Evolutionary conservation across 2,888 invertebrate species (phyloP).

Genomic region (Crossocerus cetratus): DNA sequence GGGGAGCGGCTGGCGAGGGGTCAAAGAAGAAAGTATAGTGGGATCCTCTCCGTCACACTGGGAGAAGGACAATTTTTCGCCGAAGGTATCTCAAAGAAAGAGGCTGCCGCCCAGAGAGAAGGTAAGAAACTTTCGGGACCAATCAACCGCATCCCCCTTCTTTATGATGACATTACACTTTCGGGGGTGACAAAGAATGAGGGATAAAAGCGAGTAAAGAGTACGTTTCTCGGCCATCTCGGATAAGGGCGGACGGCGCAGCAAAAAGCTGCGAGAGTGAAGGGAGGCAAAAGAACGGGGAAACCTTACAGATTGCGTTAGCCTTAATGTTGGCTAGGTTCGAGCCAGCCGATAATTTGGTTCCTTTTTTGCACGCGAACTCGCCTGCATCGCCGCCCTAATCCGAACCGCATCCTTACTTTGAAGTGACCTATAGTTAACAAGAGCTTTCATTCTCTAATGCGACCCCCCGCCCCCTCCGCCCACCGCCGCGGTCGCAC

Average conservation of each 20-base stretch:
- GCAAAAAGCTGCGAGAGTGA: slow-evolving; percentile 11
- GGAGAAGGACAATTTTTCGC: slow-evolving; percentile 13
- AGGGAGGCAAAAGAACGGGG: slow-evolving; percentile 18
- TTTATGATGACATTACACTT: slow-evolving; percentile 40
- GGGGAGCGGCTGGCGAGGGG: background rate
- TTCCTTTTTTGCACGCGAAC: slow-evolving; percentile 17
- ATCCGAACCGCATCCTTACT: slow-evolving; percentile 29
- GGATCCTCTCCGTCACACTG: slow-evolving; percentile 1
- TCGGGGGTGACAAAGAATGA: slow-evolving; percentile 21
- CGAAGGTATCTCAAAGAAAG: slow-evolving; percentile 21
- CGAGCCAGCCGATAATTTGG: slow-evolving; percentile 32
- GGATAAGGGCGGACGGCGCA: slow-evolving; percentile 7
- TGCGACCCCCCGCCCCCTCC: background rate
- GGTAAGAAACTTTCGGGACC: slow-evolving; percentile 34
- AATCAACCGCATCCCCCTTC: slow-evolving; percentile 37
- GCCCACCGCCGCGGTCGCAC: background rate
- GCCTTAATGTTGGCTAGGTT: slow-evolving; percentile 29
- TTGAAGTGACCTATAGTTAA: slow-evolving; percentile 21
- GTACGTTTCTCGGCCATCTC: slow-evolving; percentile 9
- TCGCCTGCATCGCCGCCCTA: slow-evolving; percentile 7
- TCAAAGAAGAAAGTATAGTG: slow-evolving; percentile 13
- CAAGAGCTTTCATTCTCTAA: slow-evolving; percentile 14
- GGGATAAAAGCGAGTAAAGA: slow-evolving; percentile 12
- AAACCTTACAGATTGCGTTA: slow-evolving; percentile 38
- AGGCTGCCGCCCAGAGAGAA: slow-evolving; percentile 14